Evolutionary conservation across 2,888 invertebrate genomes (phyloP), one percentile per base, ranked within the genome.

Genomic region (Pammene fasciana): DNA sequence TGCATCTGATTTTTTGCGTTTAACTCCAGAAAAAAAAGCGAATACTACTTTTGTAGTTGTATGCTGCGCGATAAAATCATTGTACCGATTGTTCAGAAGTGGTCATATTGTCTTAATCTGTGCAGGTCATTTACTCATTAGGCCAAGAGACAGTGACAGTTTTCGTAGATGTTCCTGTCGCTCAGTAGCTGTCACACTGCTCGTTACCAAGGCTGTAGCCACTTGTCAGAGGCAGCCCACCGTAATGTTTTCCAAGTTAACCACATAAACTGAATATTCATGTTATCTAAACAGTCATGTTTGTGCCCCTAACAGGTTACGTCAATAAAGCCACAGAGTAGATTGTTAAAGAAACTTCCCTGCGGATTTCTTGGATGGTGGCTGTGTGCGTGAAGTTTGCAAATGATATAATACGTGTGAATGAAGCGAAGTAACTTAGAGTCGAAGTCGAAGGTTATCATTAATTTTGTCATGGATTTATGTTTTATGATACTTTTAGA

Each of bases 261-360:
- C 61, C 48, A 38, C 62, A 62, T 52, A 52, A 62, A 62, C 62
- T 62, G 62, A 50, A 62, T 62, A 62, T 62, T 50, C 62, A 62
- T 41, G 50, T 26, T 62, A 50, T 16, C 62, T 52, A 52, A 62
- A 62, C 62, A 52, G 18, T 50, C 36, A 9, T 52, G 62, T 62
- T 52, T 62, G 62, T 38, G 38, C 38, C 18, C 14, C 16, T 62
- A 62, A 62, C 62, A 50, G 62, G 62, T 52, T 52, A 62, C 52
- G 62, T 62, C 62, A 62, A 62, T 62, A 62, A n/a, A 7, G 36
- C 6, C 62, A 52, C 48, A 62, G 62, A 52, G 41, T 41, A 62
- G 38, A 16, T 14, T 9, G 61, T 41, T 18, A 2, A 16, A 61
- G 59, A 60, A 38, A 38, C 38, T 6, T 41, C 9, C 9, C 34